Conservation (phyloP, 2,797 vertebrate species). For the Crenuchus spilurus region DNA sequence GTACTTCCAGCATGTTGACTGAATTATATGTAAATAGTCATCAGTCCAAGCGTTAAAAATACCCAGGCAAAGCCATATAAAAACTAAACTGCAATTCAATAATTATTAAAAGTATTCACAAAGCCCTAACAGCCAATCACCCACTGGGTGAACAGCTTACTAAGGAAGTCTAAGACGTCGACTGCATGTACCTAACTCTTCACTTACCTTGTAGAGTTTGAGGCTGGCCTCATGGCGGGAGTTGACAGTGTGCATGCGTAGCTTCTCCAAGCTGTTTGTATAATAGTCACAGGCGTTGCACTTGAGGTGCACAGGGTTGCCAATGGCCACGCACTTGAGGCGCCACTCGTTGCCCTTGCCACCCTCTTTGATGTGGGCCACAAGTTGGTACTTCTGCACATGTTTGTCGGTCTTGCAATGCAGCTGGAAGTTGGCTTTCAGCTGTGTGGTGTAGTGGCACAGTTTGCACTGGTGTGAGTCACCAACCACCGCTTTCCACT, state of each 20-base stretch:
- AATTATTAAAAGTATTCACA: too few species aligned
- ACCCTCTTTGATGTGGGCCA: constrained; percentile 98
- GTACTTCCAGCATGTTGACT: background rate
- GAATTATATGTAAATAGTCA: too few species aligned
- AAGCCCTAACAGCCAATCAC: too few species aligned
- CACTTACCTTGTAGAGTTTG: constrained; percentile 96
- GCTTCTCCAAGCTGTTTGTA: constrained; percentile 98
- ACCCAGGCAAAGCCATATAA: too few species aligned
- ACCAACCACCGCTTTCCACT: constrained; percentile 95
- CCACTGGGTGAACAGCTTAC: too few species aligned
- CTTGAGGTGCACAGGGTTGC: constrained; percentile 96
- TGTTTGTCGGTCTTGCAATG: constrained; percentile 99
- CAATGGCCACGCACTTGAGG: constrained; percentile 97
- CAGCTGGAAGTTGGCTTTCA: constrained; percentile 99
- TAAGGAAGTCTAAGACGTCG: background rate
- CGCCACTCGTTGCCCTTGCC: constrained; percentile 98
- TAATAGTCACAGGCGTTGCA: constrained; percentile 99
- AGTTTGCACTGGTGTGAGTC: constrained; percentile 98
- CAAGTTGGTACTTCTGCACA: constrained; percentile 97
- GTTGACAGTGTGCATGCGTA: constrained; percentile 96
- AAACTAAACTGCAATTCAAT: too few species aligned
- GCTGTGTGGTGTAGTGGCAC: constrained; percentile 97
- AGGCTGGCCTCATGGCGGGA: constrained; percentile 96
- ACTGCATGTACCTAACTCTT: background rate
- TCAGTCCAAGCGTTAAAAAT: too few species aligned